Conservation (phyloP, 2,888 invertebrate genomes). For the Invenusta paracnida region DNA sequence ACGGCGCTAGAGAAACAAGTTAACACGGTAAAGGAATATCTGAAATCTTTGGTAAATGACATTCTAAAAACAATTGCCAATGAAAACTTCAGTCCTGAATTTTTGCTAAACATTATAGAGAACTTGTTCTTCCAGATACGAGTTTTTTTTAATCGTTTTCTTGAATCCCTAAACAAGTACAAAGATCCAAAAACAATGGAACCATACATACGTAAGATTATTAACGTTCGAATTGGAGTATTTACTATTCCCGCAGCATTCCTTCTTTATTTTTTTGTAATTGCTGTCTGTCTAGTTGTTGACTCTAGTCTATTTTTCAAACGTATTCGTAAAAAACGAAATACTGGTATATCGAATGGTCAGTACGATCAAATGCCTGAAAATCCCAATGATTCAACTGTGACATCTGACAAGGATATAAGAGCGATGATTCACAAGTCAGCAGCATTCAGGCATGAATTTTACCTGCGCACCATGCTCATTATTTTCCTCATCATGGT, state of each 20-base stretch:
- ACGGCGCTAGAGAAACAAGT: too few relatives aligned
- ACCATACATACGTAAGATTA: background rate
- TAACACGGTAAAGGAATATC: too few relatives aligned
- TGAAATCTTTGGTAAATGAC: too few relatives aligned
- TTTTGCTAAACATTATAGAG: background rate
- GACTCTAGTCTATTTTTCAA: background rate
- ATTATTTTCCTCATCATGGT: background rate
- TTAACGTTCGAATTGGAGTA: background rate
- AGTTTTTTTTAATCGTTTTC: background rate
- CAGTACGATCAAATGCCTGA: background rate
- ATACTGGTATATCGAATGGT: too few relatives aligned
- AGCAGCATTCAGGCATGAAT: background rate
- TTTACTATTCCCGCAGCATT: background rate
- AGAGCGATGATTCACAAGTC: background rate
- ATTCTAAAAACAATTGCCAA: too few relatives aligned
- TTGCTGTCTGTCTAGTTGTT: background rate
- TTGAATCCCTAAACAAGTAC: background rate
- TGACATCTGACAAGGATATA: background rate
- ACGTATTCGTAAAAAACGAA: too few relatives aligned
- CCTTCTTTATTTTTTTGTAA: background rate
- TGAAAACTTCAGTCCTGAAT: background rate
- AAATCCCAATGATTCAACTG: background rate
- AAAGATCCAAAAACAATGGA: background rate
- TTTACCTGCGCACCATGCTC: background rate
- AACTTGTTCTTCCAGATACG: background rate